Evolutionary conservation across 2,797 vertebrate genomes (phyloP), one percentile per base, ranked within the genome.

Genomic region (Squalus acanthias): DNA sequence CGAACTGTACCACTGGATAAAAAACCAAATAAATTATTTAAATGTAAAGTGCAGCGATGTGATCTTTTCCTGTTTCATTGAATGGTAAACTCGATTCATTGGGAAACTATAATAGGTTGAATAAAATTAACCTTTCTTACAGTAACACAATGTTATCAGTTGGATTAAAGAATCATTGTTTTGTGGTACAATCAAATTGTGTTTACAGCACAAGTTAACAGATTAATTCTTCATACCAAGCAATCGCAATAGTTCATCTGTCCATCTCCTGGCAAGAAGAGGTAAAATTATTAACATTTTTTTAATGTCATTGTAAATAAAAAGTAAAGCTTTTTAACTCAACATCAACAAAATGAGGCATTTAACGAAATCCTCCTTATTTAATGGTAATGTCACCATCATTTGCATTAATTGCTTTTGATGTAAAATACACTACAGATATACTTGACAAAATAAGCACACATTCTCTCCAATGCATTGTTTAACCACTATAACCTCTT

Each of bases 51-150:
- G 15, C 70, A 76, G 17, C 12, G 10, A 20, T 76, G 46, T 53
- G 50, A 74, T 95, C 12, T 50, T 70, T 95, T 95, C 93, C 26
- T 95, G 50, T 72, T 95, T 95, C 24, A 95, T 8, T 74, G 24
- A 95, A 70, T 67, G 29, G 57, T 63, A 33, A 91, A 63, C 53
- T 91, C 10, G 20, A 17, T 50, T 85, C 46, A 8, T 9, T 20
- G 2, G 26, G 63, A 20, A 67, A 67, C 29, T 4, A 33, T 33
- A 95, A 46, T 29, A 74, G 46, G 24, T n/a, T 74, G 67, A 95
- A 95, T 95, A 74, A 95, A 95, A 69, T 29, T 24, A 72, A 74
- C 69, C 15, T 69, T 50, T 46, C 2, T 24, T 69, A 46, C 91
- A 93, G 33, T 89, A 46, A 57, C 85, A 88, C 24, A 53, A 57